phyloP scores from a whole-genome alignment of 1,140 invertebrate genomes.

The Caenorhabditis elegans region DNA sequence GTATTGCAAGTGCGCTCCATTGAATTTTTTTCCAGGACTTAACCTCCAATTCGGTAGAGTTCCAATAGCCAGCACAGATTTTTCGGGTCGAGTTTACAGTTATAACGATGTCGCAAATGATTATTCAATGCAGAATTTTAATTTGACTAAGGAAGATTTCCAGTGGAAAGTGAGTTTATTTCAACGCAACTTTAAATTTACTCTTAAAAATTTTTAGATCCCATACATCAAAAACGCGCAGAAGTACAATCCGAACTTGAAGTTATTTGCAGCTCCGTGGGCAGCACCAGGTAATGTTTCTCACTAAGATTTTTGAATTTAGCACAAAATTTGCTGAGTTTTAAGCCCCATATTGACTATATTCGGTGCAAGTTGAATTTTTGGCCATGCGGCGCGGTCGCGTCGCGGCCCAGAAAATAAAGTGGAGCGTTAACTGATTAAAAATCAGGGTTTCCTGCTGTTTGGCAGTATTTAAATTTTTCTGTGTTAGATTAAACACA shows the following conservation, averaged over 20 bases:
- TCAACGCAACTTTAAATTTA: background rate
- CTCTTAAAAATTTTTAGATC: background rate
- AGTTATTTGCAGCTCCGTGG: background rate
- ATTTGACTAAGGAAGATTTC: slow-evolving; percentile 12
- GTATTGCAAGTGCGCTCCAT: background rate
- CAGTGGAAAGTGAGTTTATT: background rate
- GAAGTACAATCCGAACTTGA: background rate
- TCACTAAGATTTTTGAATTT: background rate
- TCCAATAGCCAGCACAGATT: slow-evolving; percentile 32
- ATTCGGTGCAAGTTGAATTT: no score
- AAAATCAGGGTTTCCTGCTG: no score
- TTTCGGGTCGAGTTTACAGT: slow-evolving; percentile 27
- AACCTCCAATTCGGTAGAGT: slow-evolving; percentile 33
- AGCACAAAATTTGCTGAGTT: background rate
- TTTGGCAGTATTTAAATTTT: no score
- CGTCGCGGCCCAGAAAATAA: no score
- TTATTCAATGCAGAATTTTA: slow-evolving; percentile 19
- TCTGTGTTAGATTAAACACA: no score
- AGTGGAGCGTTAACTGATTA: no score
- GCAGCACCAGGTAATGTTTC: background rate
- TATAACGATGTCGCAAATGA: slow-evolving; percentile 36
- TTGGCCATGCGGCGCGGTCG: no score
- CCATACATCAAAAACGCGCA: slow-evolving; percentile 27
- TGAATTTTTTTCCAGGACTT: background rate
- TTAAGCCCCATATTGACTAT: no score